phyloP scores from a whole-genome alignment of 2,888 invertebrate species.

The Xylocampa areola region DNA sequence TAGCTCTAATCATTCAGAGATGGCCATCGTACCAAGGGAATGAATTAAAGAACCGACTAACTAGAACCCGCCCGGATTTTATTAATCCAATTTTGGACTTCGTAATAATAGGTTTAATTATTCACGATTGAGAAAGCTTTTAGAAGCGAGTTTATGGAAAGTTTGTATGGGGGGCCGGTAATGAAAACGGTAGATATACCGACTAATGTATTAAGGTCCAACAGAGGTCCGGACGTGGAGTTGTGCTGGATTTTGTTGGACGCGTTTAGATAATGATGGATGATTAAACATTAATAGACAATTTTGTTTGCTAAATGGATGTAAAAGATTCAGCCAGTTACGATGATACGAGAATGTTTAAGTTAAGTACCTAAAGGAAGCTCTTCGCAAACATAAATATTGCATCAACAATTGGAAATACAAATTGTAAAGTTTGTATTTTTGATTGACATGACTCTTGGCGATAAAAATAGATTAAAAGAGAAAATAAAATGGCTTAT shows the following conservation, averaged over 20 bases:
- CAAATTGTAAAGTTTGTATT: no score
- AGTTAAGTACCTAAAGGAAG: background rate
- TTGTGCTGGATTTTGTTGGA: conserved; percentile 59
- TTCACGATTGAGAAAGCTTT: conserved; percentile 83
- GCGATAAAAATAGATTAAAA: conserved; percentile 9
- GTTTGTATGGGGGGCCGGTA: conserved; percentile 74
- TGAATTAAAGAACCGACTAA: conserved; percentile 65
- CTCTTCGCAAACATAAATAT: no score
- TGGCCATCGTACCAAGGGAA: conserved; percentile 50
- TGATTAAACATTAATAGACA: conserved; percentile 56
- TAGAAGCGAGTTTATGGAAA: conserved; percentile 73
- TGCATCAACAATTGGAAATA: no score
- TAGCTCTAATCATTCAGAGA: conserved; percentile 50
- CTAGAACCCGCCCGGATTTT: conserved; percentile 67
- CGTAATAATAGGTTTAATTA: conserved; percentile 83
- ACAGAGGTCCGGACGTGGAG: conserved; percentile 48
- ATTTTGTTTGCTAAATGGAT: conserved; percentile 25
- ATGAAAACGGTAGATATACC: conserved; percentile 71
- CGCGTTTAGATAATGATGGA: conserved; percentile 64
- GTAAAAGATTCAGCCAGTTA: conserved; percentile 23
- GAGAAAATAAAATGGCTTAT: conserved; percentile 2
- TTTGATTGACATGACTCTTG: background rate
- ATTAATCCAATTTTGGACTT: conserved; percentile 80
- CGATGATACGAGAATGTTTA: conserved; percentile 15
- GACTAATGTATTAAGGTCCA: conserved; percentile 64